Evolutionary conservation across 2,113 vertebrate species (phyloP), one percentile per base, ranked within the genome.

Genomic region (Pelecanoides urinatrix): DNA sequence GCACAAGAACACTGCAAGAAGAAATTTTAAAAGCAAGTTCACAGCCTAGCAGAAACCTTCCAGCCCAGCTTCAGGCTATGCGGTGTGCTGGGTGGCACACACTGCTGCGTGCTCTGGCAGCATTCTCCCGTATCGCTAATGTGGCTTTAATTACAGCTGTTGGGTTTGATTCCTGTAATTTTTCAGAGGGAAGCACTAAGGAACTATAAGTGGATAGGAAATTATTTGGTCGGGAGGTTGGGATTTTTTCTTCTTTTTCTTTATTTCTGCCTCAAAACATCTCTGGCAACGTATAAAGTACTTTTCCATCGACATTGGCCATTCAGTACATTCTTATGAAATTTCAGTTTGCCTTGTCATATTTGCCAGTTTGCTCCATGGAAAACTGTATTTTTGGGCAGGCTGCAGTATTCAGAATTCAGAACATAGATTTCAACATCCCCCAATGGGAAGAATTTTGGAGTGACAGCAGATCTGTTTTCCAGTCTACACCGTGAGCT

Each of bases 371-470:
- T 78, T 87, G 13, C 56, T 95, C 70, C 36, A 7, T 82, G 62
- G 87, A 90, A 94, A 95, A 72, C 44, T 68, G 6, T 61, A 52
- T 29, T 95, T 88, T 92, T 17, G 91, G 87, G 78, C 49, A 72
- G 34, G 42, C 38, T 90, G 93, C 29, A 76, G 73, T 86, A 94
- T n/a, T n/a, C n/a, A 53, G 87, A 85, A 91, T 68, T 92, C 58
- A 73, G 66, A 79, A 42, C 70, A 56, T 8, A 23, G 70, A 87
- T 95, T 95, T 91, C 89, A 85, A 94, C 90, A 91, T 85, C 91
- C 12, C 17, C 27, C 20, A 8, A 66, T 1, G 68, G 61, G 53
- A 94, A 49, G 84, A 70, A 82, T 75, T 49, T 76, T 67, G 70
- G 56, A 90, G 67, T 52, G 38, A 32, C 61, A 91, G 61, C 52